A percentile compares a stretch with the other conserved stretches of the same genome.
Evolutionary conservation across 2,888 invertebrate genomes (phyloP).

Genomic region (Hypena proboscidalis): DNA sequence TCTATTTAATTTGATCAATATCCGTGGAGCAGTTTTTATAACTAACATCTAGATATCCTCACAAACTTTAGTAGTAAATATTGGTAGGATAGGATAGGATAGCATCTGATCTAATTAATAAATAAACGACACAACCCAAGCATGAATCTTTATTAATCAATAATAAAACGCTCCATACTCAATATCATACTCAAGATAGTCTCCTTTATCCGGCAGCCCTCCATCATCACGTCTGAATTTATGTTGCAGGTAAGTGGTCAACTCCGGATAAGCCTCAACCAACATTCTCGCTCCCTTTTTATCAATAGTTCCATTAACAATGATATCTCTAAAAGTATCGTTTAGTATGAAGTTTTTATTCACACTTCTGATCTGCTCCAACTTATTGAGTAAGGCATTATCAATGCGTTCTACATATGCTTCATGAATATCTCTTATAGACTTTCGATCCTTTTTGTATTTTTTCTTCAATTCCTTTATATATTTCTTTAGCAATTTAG

Average conservation of each 20-base stretch:
- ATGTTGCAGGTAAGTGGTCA: conserved; percentile 40
- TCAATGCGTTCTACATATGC: conserved; percentile 61
- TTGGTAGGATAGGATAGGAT: too few species aligned
- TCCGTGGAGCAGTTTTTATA: too few species aligned
- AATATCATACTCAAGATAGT: conserved; percentile 58
- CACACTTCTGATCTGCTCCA: conserved; percentile 53
- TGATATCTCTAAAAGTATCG: conserved; percentile 62
- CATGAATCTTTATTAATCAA: conserved; percentile 48
- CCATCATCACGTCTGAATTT: conserved; percentile 26
- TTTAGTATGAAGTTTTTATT: conserved; percentile 62
- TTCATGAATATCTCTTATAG: conserved; percentile 64
- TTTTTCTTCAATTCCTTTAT: conserved; percentile 64
- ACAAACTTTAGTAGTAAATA: too few species aligned
- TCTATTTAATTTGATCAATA: too few species aligned
- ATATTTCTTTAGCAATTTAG: conserved; percentile 62
- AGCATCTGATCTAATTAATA: too few species aligned
- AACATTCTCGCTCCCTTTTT: conserved; percentile 52
- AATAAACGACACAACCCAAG: too few species aligned
- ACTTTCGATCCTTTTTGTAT: conserved; percentile 63
- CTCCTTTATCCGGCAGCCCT: too few species aligned
- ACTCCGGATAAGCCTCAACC: conserved; percentile 63
- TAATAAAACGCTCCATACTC: conserved; percentile 71
- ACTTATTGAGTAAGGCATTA: conserved; percentile 41
- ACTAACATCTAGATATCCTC: too few species aligned
- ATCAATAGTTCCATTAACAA: conserved; percentile 62